Evolutionary conservation across 2,113 vertebrate species (phyloP), one percentile per base, ranked within the genome.

Genomic region (Periophthalmodon schlosseri): DNA sequence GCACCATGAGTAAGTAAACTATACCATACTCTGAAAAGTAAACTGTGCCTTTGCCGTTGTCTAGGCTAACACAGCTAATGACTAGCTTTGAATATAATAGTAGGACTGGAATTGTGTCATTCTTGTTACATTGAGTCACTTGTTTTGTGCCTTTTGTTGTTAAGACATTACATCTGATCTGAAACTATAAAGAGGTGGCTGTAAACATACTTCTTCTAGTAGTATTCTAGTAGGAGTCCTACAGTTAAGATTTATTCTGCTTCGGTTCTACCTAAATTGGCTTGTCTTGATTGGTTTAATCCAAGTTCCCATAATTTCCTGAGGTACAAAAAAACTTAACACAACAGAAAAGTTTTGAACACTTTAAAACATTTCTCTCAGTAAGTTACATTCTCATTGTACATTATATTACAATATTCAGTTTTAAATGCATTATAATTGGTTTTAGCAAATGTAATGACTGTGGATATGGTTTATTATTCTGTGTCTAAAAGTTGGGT

Each of bases 1-100:
- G 84, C 88, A 94, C 86, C 86, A 95, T 89, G 91, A 92, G 81
- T 94, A 89, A 91, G 89, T 92, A 91, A 88, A 82, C 77, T 61
- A 16, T 36, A 81, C 76, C 56, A 16, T 34, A 36, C 36, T 46
- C 6, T 44, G 34, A 36, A 18, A 65, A 44, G 34, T 65, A 18
- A 65, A 65, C 16, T 76, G 2, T 73, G 46, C 54, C 63, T 33
- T 3, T 18, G 15, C 73, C 21, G 46, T 80, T 12, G 33, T 28
- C 0, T 2, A 34, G 20, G 23, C 49, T 61, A n/a, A 10, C n/a
- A 15, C 18, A 34, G 74, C 57, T 47, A 28, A 2, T 70, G 39
- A 47, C 23, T n/a, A 63, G 74, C 34, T 74, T 74, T 69, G 49
- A 54, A 28, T 13, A 60, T 24, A 60, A 58, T 18, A 28, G 44